Percentiles rank a stretch among this genome's conserved stretches.
Evolutionary conservation across 2,113 vertebrate genomes (phyloP).

Genomic region (Loxodonta africana): DNA sequence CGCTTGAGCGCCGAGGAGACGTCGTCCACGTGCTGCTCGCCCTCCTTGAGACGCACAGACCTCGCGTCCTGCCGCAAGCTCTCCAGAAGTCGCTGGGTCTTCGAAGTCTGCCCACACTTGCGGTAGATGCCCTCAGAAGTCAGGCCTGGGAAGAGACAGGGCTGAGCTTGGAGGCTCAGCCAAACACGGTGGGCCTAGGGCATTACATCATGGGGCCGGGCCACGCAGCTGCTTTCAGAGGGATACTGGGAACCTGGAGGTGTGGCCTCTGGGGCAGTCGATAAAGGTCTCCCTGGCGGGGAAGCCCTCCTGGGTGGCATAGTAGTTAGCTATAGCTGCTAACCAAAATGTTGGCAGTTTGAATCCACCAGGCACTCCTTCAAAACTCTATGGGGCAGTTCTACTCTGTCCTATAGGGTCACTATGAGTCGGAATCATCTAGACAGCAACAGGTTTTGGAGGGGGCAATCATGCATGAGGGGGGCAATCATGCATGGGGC

Average conservation of each 20-base stretch:
- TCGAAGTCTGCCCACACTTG: constrained; percentile 97
- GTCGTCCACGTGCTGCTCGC: constrained; percentile 95
- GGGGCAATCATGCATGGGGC: not conserved
- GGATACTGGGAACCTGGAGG: not conserved
- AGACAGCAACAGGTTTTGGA: too few relatives aligned
- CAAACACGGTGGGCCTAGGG: fast-evolving
- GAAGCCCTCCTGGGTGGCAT: too few relatives aligned
- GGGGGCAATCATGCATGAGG: too few relatives aligned
- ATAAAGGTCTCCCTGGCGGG: too few relatives aligned
- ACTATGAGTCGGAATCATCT: too few relatives aligned
- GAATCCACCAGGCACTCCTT: too few relatives aligned
- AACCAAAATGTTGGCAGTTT: too few relatives aligned
- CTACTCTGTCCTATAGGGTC: too few relatives aligned
- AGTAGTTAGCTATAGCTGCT: too few relatives aligned
- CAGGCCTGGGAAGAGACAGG: constrained; percentile 88
- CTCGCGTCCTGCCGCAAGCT: constrained; percentile 92
- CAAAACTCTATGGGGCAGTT: too few relatives aligned
- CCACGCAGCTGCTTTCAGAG: not conserved
- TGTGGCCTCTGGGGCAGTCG: not conserved
- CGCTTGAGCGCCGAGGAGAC: constrained; percentile 96
- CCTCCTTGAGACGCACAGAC: constrained; percentile 92
- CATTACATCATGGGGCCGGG: not conserved
- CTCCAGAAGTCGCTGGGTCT: constrained; percentile 92
- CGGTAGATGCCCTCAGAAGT: constrained; percentile 97
- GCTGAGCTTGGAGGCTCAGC: not conserved